These are phyloP conservation scores for Imbricaverruca yamaguchii DNA, from an alignment of 2,888 invertebrate genomes.

Conservation along the genomic window DNA sequence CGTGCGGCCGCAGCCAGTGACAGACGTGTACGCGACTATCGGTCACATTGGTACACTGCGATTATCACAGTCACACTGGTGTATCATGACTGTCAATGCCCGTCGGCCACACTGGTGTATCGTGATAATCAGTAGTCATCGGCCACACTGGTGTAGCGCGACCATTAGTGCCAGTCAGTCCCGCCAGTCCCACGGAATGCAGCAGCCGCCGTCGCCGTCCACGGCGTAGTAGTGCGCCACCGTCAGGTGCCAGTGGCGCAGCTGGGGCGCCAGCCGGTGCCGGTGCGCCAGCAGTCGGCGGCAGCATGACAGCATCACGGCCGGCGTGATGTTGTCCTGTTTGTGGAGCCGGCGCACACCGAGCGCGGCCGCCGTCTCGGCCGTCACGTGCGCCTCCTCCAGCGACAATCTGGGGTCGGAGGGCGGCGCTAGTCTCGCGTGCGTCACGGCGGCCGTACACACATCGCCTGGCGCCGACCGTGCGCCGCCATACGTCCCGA, in stretches of 20 bases:
- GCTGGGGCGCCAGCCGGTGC: constrained; percentile 29
- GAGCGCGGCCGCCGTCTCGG: constrained; percentile 56
- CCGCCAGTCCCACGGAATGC: constrained; percentile 2
- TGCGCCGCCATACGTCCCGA: too few relatives aligned
- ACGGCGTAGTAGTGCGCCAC: constrained; percentile 32
- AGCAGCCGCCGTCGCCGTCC: constrained; percentile 6
- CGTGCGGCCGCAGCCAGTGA: too few relatives aligned
- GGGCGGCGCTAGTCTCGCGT: too few relatives aligned
- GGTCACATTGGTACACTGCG: too few relatives aligned
- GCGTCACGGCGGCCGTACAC: too few relatives aligned
- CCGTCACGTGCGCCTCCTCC: constrained; percentile 64
- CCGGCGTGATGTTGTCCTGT: constrained; percentile 84
- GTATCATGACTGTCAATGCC: too few relatives aligned
- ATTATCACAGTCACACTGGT: too few relatives aligned
- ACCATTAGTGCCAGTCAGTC: neutral
- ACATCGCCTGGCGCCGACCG: too few relatives aligned
- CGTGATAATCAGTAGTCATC: too few relatives aligned
- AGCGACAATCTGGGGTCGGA: constrained; percentile 37
- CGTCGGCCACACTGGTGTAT: too few relatives aligned
- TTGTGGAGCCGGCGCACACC: constrained; percentile 66
- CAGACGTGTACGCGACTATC: too few relatives aligned
- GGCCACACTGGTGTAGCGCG: too few relatives aligned
- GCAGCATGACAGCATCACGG: constrained; percentile 79
- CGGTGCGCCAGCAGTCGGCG: constrained; percentile 52
- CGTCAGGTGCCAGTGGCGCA: constrained; percentile 30